Conservation (phyloP, 2,888 invertebrate genomes). For the Pogonocherus hispidulus region DNA sequence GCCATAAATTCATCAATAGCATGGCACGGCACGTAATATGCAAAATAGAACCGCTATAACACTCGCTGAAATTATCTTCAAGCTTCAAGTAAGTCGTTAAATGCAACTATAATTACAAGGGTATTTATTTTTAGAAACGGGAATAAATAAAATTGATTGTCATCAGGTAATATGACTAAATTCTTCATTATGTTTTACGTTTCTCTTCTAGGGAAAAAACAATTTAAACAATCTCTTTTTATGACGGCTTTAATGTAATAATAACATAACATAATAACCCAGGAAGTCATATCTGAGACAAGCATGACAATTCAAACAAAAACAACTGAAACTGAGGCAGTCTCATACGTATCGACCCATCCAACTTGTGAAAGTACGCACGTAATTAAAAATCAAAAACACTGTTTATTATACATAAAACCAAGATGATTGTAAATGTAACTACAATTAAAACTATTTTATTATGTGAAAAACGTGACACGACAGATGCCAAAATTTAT, state of each 20-base stretch:
- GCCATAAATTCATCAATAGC: slow-evolving; percentile 10
- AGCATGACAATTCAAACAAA: slow-evolving; percentile 2
- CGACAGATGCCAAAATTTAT: too few species aligned
- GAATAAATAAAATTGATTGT: slow-evolving; percentile 15
- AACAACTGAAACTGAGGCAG: neutral
- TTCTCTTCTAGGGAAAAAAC: neutral
- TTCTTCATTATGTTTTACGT: slow-evolving; percentile 15
- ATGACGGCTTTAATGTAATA: slow-evolving; percentile 10
- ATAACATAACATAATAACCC: neutral
- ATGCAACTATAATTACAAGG: slow-evolving; percentile 2
- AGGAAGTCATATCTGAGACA: neutral
- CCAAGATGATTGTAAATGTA: too few species aligned
- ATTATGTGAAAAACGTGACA: too few species aligned
- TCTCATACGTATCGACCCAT: neutral
- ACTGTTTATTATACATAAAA: too few species aligned
- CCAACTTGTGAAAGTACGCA: neutral
- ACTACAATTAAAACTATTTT: too few species aligned
- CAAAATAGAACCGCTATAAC: slow-evolving; percentile 4
- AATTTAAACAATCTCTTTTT: slow-evolving; percentile 25
- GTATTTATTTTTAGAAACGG: neutral
- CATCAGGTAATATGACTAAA: slow-evolving; percentile 9
- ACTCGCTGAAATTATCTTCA: neutral
- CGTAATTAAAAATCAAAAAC: neutral
- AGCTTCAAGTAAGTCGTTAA: neutral
- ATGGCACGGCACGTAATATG: slow-evolving; percentile 9